Evolutionary conservation across 2,888 invertebrate genomes (phyloP), one percentile per base, ranked within the genome.

Genomic region (Patella caerulea): DNA sequence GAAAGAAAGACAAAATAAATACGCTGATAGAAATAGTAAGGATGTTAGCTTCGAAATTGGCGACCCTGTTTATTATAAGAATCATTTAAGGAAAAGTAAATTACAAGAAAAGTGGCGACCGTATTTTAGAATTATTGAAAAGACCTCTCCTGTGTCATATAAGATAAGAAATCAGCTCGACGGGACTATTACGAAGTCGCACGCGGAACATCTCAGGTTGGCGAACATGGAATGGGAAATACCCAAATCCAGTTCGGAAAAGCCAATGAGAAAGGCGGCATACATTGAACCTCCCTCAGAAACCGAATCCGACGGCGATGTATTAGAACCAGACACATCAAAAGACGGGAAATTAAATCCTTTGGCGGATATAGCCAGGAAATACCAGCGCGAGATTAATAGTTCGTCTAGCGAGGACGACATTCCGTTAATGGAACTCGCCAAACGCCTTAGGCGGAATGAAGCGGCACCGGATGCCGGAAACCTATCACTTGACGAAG

Each of bases 61-160:
- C 54, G 83, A 83, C 55, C 75, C 82, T 14, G 82, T 83, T 1
- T 81, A 74, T 45, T 83, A 79, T 55, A 78, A 52, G 59, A 78
- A 80, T 17, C 72, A 79, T 75, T 71, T 75, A 69, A 72, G 59
- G 24, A 74, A 78, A 72, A 72, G 59, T 54, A 82, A 83, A 75
- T 53, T 80, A 45, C 77, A 82, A 19, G 24, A n/a, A 45, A 83
- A 79, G 54, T 83, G 82, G 83, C 73, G 55, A 24, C 82, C 80
- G 4, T 82, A 78, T 65, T 82, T 75, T 73, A 72, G 79, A 56
- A 79, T 82, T 11, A 76, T 81, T 45, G 79, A 83, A 71, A 74
- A 81, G 65, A 80, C 15, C 14, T 24, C 72, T 15, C 81, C 80
- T n/a, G 73, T 78, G 15, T 76, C 54, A n/a, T 73, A 73, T 73